A percentile compares a stretch with the other conserved stretches of the same genome.
Conservation (phyloP, 1,140 invertebrate species). For the Sitophilus oryzae region DNA sequence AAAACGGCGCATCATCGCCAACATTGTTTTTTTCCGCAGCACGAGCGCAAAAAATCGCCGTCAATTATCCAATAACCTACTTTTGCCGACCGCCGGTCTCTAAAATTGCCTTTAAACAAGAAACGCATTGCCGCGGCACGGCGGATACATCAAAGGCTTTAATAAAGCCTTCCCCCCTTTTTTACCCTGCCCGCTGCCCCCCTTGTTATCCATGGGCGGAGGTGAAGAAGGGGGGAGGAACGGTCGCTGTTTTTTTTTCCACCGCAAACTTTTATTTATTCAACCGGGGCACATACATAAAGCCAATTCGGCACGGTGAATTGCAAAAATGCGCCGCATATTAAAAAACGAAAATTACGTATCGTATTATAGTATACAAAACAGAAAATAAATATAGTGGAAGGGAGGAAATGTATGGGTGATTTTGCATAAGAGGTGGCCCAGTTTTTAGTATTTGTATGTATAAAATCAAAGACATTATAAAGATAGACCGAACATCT, state of each 20-base stretch:
- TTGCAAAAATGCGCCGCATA: not conserved
- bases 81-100: not conserved
- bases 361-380: too few relatives aligned
- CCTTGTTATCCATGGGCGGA: not conserved
- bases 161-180: not conserved
- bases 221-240: too few relatives aligned
- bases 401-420: too few relatives aligned
- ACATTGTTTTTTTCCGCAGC: too few relatives aligned
- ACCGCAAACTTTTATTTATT: not conserved
- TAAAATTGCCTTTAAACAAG: not conserved
- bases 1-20: too few relatives aligned
- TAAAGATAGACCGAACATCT: too few relatives aligned
- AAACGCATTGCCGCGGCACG: not conserved
- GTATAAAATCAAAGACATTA: too few relatives aligned
- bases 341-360: not conserved
- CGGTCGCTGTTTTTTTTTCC: too few relatives aligned
- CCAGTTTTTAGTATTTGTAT: too few relatives aligned
- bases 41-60: too few relatives aligned
- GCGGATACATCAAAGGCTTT: not conserved
- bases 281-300: not conserved
- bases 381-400: too few relatives aligned
- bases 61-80: not conserved
- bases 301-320: constrained; percentile 1
- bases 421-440: too few relatives aligned
- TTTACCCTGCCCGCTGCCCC: not conserved